Conservation (phyloP, 2,888 invertebrate genomes). For the Tenthredo mesomela region DNA sequence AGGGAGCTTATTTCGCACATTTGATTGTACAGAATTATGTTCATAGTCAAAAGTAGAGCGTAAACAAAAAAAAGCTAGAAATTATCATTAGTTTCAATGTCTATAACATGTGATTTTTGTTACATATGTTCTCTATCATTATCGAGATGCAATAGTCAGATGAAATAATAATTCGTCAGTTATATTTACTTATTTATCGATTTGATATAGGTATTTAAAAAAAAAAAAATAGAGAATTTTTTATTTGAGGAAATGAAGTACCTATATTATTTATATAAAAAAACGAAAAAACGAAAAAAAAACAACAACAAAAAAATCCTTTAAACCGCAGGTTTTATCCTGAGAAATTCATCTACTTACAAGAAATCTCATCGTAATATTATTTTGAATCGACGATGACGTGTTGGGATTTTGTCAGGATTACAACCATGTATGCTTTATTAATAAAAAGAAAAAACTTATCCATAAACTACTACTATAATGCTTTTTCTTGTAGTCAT, state of each 20-base stretch:
- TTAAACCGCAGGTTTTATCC: constrained; percentile 44
- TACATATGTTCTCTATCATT: neutral
- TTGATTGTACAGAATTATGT: neutral
- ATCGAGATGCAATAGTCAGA: neutral
- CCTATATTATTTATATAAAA: neutral
- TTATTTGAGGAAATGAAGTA: neutral
- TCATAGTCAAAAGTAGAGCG: neutral
- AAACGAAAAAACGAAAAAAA: no score
- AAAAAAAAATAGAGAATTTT: neutral
- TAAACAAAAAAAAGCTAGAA: neutral
- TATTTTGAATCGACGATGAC: constrained; percentile 44
- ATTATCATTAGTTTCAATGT: neutral
- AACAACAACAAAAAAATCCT: no score
- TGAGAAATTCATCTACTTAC: constrained; percentile 49
- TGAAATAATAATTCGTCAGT: neutral
- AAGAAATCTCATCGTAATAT: constrained; percentile 50
- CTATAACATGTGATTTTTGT: neutral
- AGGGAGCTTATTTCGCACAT: neutral
- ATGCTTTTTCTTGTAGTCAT: constrained; percentile 69
- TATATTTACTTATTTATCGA: neutral
- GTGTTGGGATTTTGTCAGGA: constrained; percentile 32
- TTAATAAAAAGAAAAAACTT: constrained; percentile 61
- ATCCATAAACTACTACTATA: constrained; percentile 34
- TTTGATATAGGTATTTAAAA: neutral
- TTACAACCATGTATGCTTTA: constrained; percentile 60